phyloP scores from a whole-genome alignment of 2,113 vertebrate species.

The Dasyprocta punctata region DNA sequence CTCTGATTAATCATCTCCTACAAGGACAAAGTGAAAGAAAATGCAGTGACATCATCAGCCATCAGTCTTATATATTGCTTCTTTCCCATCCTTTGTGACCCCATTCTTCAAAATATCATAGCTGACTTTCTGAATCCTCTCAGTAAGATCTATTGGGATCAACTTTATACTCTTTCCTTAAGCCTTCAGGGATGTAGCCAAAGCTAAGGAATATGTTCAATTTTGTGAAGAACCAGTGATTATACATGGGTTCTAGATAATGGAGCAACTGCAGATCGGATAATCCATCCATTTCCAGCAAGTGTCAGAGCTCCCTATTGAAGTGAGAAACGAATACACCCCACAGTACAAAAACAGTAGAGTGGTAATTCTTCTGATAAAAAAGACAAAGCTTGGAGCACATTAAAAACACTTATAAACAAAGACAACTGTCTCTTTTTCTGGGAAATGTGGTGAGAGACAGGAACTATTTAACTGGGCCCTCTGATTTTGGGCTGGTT shows the following conservation, averaged over 20 bases:
- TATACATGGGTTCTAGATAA: slow-evolving; percentile 72
- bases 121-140: slow-evolving; percentile 28
- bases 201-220: slow-evolving; percentile 65
- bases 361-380: slow-evolving; percentile 66
- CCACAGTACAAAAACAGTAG: slow-evolving; percentile 54
- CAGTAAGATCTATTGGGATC: slow-evolving; percentile 49
- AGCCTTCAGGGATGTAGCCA: slow-evolving; percentile 13
- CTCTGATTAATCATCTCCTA: slow-evolving; percentile 56
- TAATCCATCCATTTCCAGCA: slow-evolving; percentile 59
- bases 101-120: background rate
- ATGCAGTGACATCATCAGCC: background rate
- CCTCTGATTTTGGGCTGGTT: background rate
- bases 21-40: slow-evolving; percentile 21
- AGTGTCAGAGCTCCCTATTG: slow-evolving; percentile 59
- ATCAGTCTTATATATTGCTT: slow-evolving; percentile 38
- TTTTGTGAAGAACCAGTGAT: slow-evolving; percentile 39
- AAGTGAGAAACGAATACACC: slow-evolving; percentile 63
- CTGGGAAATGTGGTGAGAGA: background rate
- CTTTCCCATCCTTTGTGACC: background rate
- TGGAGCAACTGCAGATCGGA: slow-evolving; percentile 47
- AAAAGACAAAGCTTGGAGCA: slow-evolving; percentile 8
- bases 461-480: background rate
- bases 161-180: slow-evolving; percentile 37
- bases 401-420: slow-evolving; percentile 16
- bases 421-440: slow-evolving; percentile 48